phyloP scores from a whole-genome alignment of 2,113 vertebrate species.

The Myotis yumanensis region DNA sequence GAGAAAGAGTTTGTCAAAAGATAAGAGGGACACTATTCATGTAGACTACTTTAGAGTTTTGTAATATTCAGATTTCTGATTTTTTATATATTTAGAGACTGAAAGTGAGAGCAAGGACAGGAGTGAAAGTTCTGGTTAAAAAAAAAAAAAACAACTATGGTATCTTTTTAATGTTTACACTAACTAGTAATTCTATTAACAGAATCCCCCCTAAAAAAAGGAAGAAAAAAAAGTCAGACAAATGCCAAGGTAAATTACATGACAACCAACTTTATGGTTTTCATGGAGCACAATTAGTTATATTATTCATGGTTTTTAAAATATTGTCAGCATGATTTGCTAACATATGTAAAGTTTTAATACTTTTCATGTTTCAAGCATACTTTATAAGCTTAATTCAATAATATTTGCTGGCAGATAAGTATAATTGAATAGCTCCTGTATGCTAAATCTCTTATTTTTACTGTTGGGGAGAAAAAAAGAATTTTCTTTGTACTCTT shows the following conservation, averaged over 20 bases:
- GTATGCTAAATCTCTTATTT: background rate
- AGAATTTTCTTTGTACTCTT: too few relatives aligned
- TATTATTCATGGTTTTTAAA: background rate
- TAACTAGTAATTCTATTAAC: background rate
- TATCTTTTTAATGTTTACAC: background rate
- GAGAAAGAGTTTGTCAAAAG: background rate
- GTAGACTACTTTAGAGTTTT: background rate
- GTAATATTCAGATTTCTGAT: background rate
- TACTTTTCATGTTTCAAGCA: background rate
- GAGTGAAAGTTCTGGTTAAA: background rate
- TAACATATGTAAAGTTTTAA: background rate
- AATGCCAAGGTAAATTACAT: background rate
- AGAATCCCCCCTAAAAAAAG: background rate
- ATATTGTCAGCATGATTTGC: background rate
- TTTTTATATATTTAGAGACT: background rate
- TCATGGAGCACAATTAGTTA: background rate
- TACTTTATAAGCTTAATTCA: background rate
- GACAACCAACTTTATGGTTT: background rate
- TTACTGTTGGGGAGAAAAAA: background rate
- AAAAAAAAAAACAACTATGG: background rate
- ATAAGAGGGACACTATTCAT: background rate
- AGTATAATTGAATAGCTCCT: background rate
- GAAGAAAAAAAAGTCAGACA: background rate
- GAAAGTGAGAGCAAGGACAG: background rate
- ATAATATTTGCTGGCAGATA: background rate